Percentiles rank a stretch among this genome's conserved stretches.
Evolutionary conservation across 1,140 invertebrate species (phyloP).

Genomic region (Tachypleus tridentatus): DNA sequence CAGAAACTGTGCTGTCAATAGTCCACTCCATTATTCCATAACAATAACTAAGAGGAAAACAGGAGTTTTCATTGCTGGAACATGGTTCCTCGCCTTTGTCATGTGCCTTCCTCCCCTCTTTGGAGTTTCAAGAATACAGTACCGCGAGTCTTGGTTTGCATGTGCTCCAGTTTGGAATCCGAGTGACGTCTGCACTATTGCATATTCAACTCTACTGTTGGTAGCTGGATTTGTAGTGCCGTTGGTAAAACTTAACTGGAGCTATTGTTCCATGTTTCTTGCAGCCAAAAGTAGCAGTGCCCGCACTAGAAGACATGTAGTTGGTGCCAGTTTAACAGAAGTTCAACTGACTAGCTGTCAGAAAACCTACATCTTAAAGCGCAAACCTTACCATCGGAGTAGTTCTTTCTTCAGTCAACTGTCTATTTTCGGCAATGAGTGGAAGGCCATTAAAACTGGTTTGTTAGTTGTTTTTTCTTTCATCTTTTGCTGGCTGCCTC

Average conservation of each 20-base stretch:
- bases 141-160: slow-evolving; percentile 15
- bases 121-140: slow-evolving; percentile 3
- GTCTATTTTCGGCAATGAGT: slow-evolving; percentile 19
- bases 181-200: slow-evolving; percentile 7
- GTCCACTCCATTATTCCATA: slow-evolving; percentile 66
- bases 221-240: slow-evolving; percentile 49
- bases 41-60: slow-evolving; percentile 58
- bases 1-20: slow-evolving; percentile 73
- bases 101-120: slow-evolving; percentile 11
- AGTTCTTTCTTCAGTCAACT: slow-evolving; percentile 5
- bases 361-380: neutral
- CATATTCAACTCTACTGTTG: slow-evolving; percentile 8
- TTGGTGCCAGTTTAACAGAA: slow-evolving; percentile 21
- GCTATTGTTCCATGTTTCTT: slow-evolving; percentile 56
- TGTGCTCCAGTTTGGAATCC: slow-evolving; percentile 19
- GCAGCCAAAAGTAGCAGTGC: slow-evolving; percentile 55
- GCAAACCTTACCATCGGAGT: neutral
- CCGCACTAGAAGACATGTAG: slow-evolving; percentile 50
- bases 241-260: slow-evolving; percentile 50
- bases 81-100: slow-evolving; percentile 12
- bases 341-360: neutral
- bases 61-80: slow-evolving; percentile 48
- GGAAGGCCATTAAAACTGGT: slow-evolving; percentile 20
- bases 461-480: slow-evolving; percentile 18
- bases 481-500: slow-evolving; percentile 18